A percentile compares a stretch with the other conserved stretches of the same genome.
Evolutionary conservation across 2,113 vertebrate genomes (phyloP).

Genomic region (Callocephalon fimbriatum): DNA sequence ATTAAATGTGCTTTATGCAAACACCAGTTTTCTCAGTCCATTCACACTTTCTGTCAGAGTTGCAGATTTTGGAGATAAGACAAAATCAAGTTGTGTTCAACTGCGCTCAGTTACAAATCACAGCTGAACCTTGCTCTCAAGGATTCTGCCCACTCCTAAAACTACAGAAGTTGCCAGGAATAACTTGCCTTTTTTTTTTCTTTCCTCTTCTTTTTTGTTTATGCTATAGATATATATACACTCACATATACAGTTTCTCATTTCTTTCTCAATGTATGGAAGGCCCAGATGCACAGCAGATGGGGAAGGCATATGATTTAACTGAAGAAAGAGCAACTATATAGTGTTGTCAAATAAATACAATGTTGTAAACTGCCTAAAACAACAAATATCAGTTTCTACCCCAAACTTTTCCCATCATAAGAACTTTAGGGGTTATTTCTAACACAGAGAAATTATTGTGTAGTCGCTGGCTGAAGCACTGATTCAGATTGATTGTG

Average conservation of each 20-base stretch:
- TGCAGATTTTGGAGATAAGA: neutral
- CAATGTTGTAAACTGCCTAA: neutral
- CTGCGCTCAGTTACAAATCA: neutral
- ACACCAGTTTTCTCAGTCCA: neutral
- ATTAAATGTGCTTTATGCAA: neutral
- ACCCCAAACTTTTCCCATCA: neutral
- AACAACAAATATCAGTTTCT: neutral
- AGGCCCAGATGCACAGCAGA: neutral
- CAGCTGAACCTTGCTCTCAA: neutral
- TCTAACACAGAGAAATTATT: neutral
- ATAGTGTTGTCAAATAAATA: neutral
- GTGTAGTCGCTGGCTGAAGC: neutral
- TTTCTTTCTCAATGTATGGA: neutral
- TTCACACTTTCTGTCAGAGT: neutral
- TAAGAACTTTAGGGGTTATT: neutral
- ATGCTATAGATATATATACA: neutral
- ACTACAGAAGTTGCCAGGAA: neutral
- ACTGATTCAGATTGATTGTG: neutral
- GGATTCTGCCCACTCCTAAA: neutral
- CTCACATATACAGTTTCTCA: neutral
- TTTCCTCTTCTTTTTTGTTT: neutral
- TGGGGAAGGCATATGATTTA: slow-evolving; percentile 1
- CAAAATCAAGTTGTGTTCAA: neutral
- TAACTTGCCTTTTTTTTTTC: too few species aligned
- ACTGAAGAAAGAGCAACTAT: neutral